Evolutionary conservation across 2,888 invertebrate species (phyloP).

Genomic region (Dolichopus griseipennis): DNA sequence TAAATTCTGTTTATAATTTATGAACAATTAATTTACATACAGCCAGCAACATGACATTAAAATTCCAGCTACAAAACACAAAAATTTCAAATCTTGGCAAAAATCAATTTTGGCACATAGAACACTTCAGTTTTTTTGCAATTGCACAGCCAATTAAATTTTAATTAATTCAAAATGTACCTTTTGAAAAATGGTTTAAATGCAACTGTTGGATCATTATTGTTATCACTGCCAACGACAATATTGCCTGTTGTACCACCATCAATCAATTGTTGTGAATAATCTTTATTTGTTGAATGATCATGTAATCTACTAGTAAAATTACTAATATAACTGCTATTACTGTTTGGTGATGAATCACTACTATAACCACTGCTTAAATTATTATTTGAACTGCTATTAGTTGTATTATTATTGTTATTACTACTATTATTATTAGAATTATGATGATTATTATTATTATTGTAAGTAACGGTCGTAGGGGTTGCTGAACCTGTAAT

Average conservation of each 20-base stretch:
- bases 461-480: slow-evolving; percentile 47
- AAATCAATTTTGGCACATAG: background rate
- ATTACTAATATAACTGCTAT: slow-evolving; percentile 26
- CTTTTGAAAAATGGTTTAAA: slow-evolving; percentile 89
- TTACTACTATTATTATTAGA: slow-evolving; percentile 21
- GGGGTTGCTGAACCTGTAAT: slow-evolving; percentile 53
- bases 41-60: background rate
- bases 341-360: slow-evolving; percentile 24
- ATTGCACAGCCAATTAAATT: slow-evolving; percentile 26
- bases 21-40: background rate
- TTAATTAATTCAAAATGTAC: slow-evolving; percentile 43
- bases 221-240: slow-evolving; percentile 29
- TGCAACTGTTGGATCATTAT: slow-evolving; percentile 35
- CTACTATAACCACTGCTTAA: slow-evolving; percentile 24
- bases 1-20: no score
- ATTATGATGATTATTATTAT: slow-evolving; percentile 27
- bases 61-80: background rate
- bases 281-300: slow-evolving; percentile 34
- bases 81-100: background rate
- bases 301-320: slow-evolving; percentile 30
- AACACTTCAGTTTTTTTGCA: background rate
- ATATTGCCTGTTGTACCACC: slow-evolving; percentile 29
- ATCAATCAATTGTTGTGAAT: slow-evolving; percentile 30
- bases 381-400: slow-evolving; percentile 23
- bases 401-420: slow-evolving; percentile 25